Conservation (phyloP, 2,888 invertebrate genomes). For the Pseudoips prasinana region DNA sequence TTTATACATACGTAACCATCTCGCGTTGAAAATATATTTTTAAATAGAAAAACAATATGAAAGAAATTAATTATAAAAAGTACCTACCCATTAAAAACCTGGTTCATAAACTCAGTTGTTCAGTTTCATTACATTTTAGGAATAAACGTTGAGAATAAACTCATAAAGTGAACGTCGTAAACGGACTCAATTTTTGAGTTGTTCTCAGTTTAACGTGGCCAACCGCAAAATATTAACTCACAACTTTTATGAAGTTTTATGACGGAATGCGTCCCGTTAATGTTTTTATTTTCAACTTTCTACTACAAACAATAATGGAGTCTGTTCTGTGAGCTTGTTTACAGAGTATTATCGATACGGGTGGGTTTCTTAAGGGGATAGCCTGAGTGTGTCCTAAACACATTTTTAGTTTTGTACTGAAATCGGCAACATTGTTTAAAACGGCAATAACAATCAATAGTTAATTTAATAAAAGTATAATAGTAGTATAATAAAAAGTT, state of each 20-base stretch:
- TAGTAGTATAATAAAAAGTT: no score
- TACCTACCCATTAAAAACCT: no score
- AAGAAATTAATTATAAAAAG: no score
- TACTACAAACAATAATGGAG: conserved; percentile 22
- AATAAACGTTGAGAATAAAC: conserved; percentile 24
- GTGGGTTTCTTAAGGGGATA: no score
- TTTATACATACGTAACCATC: no score
- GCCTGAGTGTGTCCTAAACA: no score
- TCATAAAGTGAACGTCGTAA: conserved; percentile 46
- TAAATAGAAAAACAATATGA: no score
- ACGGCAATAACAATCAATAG: no score
- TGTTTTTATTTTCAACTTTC: conserved; percentile 33
- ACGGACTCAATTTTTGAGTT: conserved; percentile 45
- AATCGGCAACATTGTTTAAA: no score
- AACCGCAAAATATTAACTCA: conserved; percentile 49
- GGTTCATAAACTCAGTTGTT: conserved; percentile 8
- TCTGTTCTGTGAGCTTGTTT: conserved; percentile 16
- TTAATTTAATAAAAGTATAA: no score
- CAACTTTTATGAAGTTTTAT: conserved; percentile 31
- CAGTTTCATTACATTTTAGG: conserved; percentile 20
- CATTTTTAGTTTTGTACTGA: no score
- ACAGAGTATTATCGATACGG: conserved; percentile 4
- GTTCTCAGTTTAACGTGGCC: conserved; percentile 42
- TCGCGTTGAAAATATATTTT: no score
- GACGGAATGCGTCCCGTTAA: conserved; percentile 34